Evolutionary conservation across 1,140 invertebrate species (phyloP).

Genomic region (Pseudomyrmex concolor): DNA sequence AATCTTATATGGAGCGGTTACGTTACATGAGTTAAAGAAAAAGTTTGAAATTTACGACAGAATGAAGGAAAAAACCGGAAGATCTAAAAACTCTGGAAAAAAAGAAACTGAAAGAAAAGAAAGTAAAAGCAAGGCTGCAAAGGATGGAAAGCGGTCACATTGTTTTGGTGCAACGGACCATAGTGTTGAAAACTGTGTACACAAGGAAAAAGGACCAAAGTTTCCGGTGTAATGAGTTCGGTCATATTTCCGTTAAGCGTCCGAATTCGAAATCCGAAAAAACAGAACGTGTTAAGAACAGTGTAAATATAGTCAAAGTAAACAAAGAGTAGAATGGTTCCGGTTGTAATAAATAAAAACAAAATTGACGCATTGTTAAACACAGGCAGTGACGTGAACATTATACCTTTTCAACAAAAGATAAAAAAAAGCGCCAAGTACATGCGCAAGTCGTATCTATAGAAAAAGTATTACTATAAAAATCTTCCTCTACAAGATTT

Average conservation of each 20-base stretch:
- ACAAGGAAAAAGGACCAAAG: background rate
- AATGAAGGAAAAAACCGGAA: background rate
- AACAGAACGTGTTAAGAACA: background rate
- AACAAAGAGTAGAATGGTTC: background rate
- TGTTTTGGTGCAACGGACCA: background rate
- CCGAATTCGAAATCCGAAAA: background rate
- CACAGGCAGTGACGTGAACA: background rate
- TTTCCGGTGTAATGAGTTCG: background rate
- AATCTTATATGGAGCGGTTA: background rate
- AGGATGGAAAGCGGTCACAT: background rate
- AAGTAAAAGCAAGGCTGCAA: background rate
- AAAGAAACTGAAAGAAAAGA: background rate
- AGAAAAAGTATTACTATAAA: no score
- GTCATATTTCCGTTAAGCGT: background rate
- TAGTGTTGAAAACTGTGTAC: background rate
- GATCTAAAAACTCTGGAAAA: background rate
- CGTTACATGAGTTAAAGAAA: background rate
- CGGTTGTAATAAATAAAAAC: background rate
- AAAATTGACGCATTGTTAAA: background rate
- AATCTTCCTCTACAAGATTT: no score
- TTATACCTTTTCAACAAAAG: no score
- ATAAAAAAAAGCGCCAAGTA: no score
- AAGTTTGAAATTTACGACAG: background rate
- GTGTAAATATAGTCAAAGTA: background rate
- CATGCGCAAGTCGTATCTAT: no score